phyloP scores from a whole-genome alignment of 1,140 invertebrate species.

The Potamilus streckersoni region DNA sequence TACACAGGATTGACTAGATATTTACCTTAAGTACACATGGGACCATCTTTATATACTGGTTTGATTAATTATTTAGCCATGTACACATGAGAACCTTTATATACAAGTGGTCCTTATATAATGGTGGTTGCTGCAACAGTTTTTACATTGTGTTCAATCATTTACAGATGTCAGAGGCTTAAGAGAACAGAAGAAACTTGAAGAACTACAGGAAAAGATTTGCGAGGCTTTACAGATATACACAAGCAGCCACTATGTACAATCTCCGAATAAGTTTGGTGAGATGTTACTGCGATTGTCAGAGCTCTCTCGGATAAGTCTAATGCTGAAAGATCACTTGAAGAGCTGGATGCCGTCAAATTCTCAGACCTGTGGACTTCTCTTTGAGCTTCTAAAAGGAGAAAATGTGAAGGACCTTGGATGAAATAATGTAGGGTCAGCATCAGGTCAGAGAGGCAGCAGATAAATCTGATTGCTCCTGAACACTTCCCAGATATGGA shows the following conservation, averaged over 20 bases:
- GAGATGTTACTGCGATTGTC: constrained; percentile 92
- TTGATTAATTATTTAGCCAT: background rate
- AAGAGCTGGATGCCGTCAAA: constrained; percentile 77
- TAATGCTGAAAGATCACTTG: constrained; percentile 86
- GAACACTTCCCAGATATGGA: no score
- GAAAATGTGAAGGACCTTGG: constrained; percentile 38
- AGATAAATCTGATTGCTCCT: no score
- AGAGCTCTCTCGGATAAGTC: constrained; percentile 92
- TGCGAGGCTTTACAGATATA: constrained; percentile 93
- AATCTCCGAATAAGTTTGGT: constrained; percentile 93
- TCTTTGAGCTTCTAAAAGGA: constrained; percentile 90
- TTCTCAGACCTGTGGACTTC: constrained; percentile 87
- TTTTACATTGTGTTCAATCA: constrained; percentile 8
- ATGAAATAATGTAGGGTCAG: background rate
- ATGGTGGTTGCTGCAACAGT: background rate
- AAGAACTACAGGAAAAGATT: constrained; percentile 93
- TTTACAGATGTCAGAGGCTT: constrained; percentile 86
- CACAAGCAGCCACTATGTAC: constrained; percentile 89
- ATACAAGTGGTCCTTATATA: no score
- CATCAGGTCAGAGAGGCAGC: no score
- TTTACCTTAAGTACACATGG: no score
- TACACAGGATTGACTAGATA: no score
- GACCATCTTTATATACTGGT: background rate
- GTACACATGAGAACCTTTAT: background rate
- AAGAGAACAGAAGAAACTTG: constrained; percentile 90